Evolutionary conservation across 2,797 vertebrate genomes (phyloP), one percentile per base, ranked within the genome.

Genomic region (Lagodon rhomboides): DNA sequence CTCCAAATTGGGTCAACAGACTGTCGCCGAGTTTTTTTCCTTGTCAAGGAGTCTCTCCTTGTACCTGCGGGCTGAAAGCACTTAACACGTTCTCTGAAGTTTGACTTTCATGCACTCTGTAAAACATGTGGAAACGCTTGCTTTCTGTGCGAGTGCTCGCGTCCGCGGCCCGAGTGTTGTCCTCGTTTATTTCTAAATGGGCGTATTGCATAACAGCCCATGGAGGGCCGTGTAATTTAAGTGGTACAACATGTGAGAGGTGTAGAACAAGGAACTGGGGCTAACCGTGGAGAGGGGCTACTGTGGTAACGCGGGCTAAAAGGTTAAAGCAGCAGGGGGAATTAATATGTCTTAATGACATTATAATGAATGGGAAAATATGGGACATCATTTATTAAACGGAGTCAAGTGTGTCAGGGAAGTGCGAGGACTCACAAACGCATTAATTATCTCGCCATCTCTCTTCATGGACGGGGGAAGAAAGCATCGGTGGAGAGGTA

Each of bases 261-360:
- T 89, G 92, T 89, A 86, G 85, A 91, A 93, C 89, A 91, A 89
- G 90, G 85, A 90, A 89, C 77, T 77, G 71, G 83, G 80, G 87
- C 79, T 84, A 77, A 85, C 83, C 75, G 54, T 49, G 30, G 79
- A 77, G 79, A 89, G 68, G 83, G 86, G 89, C 86, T 88, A 85
- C 90, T 84, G 83, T 71, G 68, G 88, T 82, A 92, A 88, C 81
- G 30, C 1, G 18, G 93, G 90, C 88, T 89, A 83, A 94, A 95
- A 95, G 94, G 94, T 95, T 94, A 94, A 95, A 93, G 87, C 92
- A 91, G 93, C 90, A 75, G 90, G 92, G 93, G 92, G 93, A 94
- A 94, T 96, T 93, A 94, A 94, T 95, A 93, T 86, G 90, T 93
- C 93, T 94, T 95, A 95, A 96, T 95, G 94, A 94, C 93, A 95